Base-by-base conservation (phyloP, 2,888 invertebrate species). In the Parnassius glacialis region DNA sequence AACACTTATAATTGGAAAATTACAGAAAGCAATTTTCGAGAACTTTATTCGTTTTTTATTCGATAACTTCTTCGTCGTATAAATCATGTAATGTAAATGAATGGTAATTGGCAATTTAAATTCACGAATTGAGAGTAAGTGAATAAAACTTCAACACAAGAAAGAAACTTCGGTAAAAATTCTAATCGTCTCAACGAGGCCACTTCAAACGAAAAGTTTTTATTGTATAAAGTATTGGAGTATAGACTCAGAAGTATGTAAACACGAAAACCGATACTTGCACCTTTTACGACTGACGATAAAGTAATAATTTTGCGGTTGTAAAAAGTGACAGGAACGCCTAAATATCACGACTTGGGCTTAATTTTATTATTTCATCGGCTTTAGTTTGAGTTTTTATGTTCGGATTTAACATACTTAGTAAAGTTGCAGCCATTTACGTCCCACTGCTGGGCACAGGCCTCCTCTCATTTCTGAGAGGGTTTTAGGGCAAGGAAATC, bases 61-160 rank as follows among this genome's bases (percentile, higher is more conserved):
- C 44, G 45, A 44, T 45, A 55, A 55, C 10, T 55, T 43, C 44
- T 13, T 11, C 43, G 45, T 45, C 12, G 12, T 45, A 41, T 54
- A 16, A 54, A 54, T 54, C 10, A 54, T 16, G 16, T 43, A 13
- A 54, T 54, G 54, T 54, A 55, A 55, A 45, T 44, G 44, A 55
- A 45, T 55, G 45, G 45, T 20, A 55, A 55, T 13, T 13, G 48
- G 13, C 48, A 48, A 48, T 48, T 48, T 13, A 48, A 48, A 48
- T 48, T 48, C 48, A 45, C 43, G 45, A 55, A 45, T 45, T 55
- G 44, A 45, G 9, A 1, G 20, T 20, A 45, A 44, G 44, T 45
- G 45, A 45, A 55, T 20, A 43, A 45, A 55, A 55, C 55, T 55
- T 55, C 45, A 44, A 44, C 44, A 20, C 44, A 20, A 44, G 20